Base-by-base conservation (phyloP, 2,888 invertebrate species). In the Megaustenia siamemsis region DNA sequence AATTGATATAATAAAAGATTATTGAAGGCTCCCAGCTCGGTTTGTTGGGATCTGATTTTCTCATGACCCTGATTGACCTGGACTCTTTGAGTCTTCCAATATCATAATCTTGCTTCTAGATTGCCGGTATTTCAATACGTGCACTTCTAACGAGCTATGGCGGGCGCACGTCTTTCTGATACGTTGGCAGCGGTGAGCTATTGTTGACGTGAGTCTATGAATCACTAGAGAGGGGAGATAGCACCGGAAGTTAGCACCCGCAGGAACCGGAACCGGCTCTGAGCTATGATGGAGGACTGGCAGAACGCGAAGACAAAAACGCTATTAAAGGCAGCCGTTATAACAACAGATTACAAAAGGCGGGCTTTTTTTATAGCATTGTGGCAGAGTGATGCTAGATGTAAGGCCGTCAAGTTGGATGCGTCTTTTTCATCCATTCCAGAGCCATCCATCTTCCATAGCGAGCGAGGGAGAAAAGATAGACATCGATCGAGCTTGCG, bases 231-330 rank as follows among this genome's bases (percentile, higher is more conserved):
- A 45, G 73, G 71, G 69, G 63, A 82, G 82, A 82, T 82, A 73
- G 73, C 82, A 73, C 82, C 71, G 82, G 82, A 82, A 82, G 82
- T 32, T 53, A 43, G 73, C 73, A 73, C 82, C 82, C 82, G 69
- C 73, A 82, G 73, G 82, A 82, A 73, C 82, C 82, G 82, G 82
- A 82, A 82, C 82, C 21, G 73, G 82, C 56, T 71, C 60, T 40
- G 71, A 82, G 82, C 82, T 73, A 82, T 82, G 82, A 73, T 60
- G 82, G 43, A 60, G 73, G 82, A 28, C 71, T 82, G 82, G 82
- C 73, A 82, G 82, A 73, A 82, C 28, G 73, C 60, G 53, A 3
- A 6, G 53, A 73, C 71, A 71, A 82, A 82, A 82, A 82, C 82
- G 60, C 69, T 73, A 73, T 60, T 82, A 82, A 53, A 71, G 60